Percentiles rank a stretch among this genome's conserved stretches.
These are phyloP conservation scores for Brachionus asplanchnoidis DNA, from an alignment of 1,140 invertebrate species.

Conservation along the genomic window DNA sequence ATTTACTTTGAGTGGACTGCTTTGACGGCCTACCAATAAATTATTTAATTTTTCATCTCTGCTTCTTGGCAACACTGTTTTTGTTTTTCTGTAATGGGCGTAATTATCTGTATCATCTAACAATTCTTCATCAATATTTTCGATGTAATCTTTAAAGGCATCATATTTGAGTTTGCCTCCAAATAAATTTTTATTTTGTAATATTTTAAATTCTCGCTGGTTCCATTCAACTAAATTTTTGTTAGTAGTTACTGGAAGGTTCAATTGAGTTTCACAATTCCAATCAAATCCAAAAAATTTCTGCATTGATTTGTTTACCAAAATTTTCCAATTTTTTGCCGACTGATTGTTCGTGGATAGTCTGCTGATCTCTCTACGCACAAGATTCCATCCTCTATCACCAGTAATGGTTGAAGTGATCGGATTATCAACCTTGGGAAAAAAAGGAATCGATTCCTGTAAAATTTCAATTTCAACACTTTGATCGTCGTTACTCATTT, in stretches of 20 bases:
- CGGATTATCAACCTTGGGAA: background rate
- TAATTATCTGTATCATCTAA: background rate
- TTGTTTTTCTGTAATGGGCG: background rate
- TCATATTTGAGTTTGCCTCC: slow-evolving; percentile 1
- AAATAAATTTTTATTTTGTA: background rate
- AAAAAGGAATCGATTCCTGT: background rate
- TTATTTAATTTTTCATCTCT: background rate
- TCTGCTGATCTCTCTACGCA: background rate
- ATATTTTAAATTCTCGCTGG: background rate
- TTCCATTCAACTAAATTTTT: slow-evolving; percentile 20
- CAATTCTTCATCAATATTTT: background rate
- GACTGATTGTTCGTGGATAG: background rate
- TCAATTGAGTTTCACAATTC: background rate
- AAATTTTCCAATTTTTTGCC: background rate
- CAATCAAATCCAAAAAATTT: background rate
- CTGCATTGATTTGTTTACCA: background rate
- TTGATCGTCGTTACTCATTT: background rate
- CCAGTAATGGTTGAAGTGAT: background rate
- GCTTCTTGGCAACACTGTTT: background rate
- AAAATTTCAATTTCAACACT: background rate
- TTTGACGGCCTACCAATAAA: background rate
- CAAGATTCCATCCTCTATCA: background rate
- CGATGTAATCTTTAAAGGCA: background rate
- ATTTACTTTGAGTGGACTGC: background rate
- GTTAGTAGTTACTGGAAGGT: background rate